Evolutionary conservation across 2,797 vertebrate species (phyloP), one percentile per base, ranked within the genome.

Genomic region (Nannoperca obscura): DNA sequence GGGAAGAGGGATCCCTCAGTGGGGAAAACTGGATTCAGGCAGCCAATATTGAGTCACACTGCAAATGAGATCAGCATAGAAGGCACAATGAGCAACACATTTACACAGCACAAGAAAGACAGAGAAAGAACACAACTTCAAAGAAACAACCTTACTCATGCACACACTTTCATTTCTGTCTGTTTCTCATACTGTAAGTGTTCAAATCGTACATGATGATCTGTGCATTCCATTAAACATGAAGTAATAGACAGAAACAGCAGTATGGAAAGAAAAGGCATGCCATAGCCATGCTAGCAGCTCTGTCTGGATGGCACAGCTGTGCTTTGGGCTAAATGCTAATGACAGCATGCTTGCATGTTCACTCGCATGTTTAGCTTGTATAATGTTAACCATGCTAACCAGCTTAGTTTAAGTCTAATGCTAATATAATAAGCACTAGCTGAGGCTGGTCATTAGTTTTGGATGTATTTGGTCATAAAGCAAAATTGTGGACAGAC

Each of bases 1-100:
- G 71, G 67, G 67, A 71, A 81, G 70, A 44, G 40, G 61, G 67
- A 77, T 68, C 44, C 58, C 80, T 80, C 61, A 1, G 76, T 53
- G 86, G 79, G 70, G 52, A 72, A 66, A 65, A 73, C 66, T 64
- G 81, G 55, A 87, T 81, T 76, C 75, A 24, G 80, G 75, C 80
- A 79, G 83, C 82, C 63, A 71, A 54, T 58, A 80, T 73, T 11
- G 75, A 82, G 83, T 82, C 61, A 70, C 72, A 74, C 71, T 27
- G 66, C 77, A 82, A 88, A 89, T 71, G 64, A 64, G 77, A 87
- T 88, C 84, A 77, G 57, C 80, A 72, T 20, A 53, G 50, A 76
- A 53, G 24, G 13, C 22, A 50, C 50, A 63, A 63, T 65, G 69
- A 83, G 65, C 61, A 69, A 66, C 66, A 47, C 46, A 71, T 71